These are phyloP conservation scores for Poecilus cupreus DNA, from an alignment of 2,888 invertebrate species.

Conservation along the genomic window DNA sequence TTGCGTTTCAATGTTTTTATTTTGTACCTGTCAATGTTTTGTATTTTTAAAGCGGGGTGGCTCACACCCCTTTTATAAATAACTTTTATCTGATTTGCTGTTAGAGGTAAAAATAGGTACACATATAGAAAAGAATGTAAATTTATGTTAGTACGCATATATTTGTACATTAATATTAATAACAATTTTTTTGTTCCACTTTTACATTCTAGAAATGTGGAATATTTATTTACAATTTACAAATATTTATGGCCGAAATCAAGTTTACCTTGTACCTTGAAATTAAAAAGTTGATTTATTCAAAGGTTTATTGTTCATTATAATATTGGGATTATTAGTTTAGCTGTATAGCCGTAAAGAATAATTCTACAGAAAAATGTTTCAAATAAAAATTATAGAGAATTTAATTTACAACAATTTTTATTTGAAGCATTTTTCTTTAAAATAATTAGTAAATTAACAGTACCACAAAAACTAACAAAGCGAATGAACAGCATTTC, in stretches of 20 bases:
- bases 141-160: too few relatives aligned
- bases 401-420: too few relatives aligned
- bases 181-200: constrained; percentile 1
- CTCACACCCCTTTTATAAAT: constrained; percentile 55
- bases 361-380: too few relatives aligned
- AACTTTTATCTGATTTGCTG: background rate
- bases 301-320: too few relatives aligned
- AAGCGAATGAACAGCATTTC: too few relatives aligned
- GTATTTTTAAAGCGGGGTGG: background rate
- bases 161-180: background rate
- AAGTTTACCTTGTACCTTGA: background rate
- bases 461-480: too few relatives aligned
- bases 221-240: background rate
- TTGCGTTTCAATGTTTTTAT: background rate
- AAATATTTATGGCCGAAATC: background rate
- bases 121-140: background rate
- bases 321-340: too few relatives aligned
- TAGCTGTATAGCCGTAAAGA: too few relatives aligned
- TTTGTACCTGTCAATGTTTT: background rate
- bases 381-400: too few relatives aligned
- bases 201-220: background rate
- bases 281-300: background rate
- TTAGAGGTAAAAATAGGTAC: background rate
- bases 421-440: too few relatives aligned
- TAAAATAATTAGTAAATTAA: too few relatives aligned